Conservation (phyloP, 2,113 vertebrate species). For the Hepsetus odoe region DNA sequence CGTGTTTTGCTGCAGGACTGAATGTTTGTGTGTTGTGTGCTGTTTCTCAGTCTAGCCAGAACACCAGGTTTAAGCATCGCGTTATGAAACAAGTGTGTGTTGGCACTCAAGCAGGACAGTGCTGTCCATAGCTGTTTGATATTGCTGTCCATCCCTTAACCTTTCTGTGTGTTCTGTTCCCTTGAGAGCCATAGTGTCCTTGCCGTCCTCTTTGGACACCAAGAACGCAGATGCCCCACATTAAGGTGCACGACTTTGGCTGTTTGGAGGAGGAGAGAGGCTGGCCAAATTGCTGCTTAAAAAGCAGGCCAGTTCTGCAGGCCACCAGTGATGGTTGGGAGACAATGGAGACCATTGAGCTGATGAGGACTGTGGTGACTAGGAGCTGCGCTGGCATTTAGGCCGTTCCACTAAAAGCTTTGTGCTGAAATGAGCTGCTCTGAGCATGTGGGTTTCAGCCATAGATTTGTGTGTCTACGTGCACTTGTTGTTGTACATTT, state of each 20-base stretch:
- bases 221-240: conserved; percentile 64
- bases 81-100: conserved; percentile 6
- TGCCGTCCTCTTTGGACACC: conserved; percentile 46
- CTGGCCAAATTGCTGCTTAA: conserved; percentile 71
- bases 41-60: not conserved
- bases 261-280: conserved; percentile 66
- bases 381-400: conserved; percentile 71
- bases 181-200: conserved; percentile 12
- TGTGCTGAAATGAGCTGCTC: conserved; percentile 67
- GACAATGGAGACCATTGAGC: conserved; percentile 78
- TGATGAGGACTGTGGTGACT: conserved; percentile 62
- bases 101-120: not conserved
- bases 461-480: not conserved
- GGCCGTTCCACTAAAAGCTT: conserved; percentile 71
- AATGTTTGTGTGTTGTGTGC: not conserved
- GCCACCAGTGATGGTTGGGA: conserved; percentile 70
- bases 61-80: not conserved
- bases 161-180: conserved; percentile 43
- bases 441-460: conserved; percentile 49
- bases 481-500: not conserved
- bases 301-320: conserved; percentile 67
- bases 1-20: not conserved
- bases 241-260: conserved; percentile 47
- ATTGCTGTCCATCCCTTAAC: conserved; percentile 24
- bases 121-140: not conserved